Base-by-base conservation (phyloP, 1,140 invertebrate species). In the Drosophila littoralis region DNA sequence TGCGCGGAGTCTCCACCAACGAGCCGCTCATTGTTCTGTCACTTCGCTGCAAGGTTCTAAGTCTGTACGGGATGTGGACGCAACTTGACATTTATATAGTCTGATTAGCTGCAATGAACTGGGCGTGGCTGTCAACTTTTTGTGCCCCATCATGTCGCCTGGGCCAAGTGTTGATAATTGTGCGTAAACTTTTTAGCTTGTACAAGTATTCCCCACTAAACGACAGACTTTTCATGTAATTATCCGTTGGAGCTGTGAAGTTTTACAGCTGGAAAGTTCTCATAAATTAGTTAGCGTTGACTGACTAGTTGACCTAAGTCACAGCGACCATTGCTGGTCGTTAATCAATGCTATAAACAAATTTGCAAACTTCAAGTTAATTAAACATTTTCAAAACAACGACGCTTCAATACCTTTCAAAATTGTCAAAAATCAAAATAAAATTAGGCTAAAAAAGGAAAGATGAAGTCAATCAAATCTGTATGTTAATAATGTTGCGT, bases 161-260 rank as follows among this genome's bases (percentile, higher is more conserved):
- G 10, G 35, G 33, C 28, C 82, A 77, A 81, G 84, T 88, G 84
- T 89, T 81, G 80, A 84, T 89, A 88, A 89, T 88, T 89, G 79
- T 77, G 80, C 70, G 80, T 83, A 80, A 89, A 88, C 69, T 84
- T 88, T 84, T 72, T 51, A 33, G 50, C 38, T 67, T 60, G 10
- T 12, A 22, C 33, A 58, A 52, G 52, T 54, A 51, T 64, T 58
- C 28, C 60, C 51, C 22, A n/a, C 28, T 12, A 54, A 55, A 42
- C 50, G 40, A 57, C 45, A 32, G 42, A 42, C 63, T 74, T 66
- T 54, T 71, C 42, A 79, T 79, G 17, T 86, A 86, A 86, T 86
- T 86, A 83, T 71, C 42, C 67, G 36, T 70, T 58, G 13, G 67
- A 83, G 75, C 76, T 79, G 64, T 61, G 59, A 77, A 66, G 72